Conservation (phyloP, 2,888 invertebrate genomes). For the Stomorhina lunata region DNA sequence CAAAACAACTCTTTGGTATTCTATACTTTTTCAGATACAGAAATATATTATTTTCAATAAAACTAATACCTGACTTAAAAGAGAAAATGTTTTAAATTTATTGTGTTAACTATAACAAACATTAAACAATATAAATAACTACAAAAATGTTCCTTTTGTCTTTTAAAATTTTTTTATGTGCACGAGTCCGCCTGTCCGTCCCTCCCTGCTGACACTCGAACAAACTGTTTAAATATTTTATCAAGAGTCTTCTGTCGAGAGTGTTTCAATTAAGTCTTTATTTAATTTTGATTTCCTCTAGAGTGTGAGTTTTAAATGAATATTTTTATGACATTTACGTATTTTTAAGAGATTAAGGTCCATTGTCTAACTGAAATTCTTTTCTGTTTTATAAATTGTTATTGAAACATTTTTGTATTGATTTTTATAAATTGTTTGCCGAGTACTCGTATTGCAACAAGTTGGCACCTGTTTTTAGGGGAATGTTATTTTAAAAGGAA, state of each 20-base stretch:
- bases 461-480: no score
- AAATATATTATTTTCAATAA: background rate
- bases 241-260: background rate
- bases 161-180: background rate
- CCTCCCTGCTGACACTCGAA: no score
- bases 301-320: no score
- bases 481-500: no score
- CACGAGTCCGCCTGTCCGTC: background rate
- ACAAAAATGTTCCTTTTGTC: background rate
- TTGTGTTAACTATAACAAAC: background rate
- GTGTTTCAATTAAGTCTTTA: background rate
- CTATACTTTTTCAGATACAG: background rate
- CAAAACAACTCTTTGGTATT: background rate
- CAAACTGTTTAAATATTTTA: conserved; percentile 6
- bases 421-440: no score
- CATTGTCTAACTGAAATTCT: no score
- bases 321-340: no score
- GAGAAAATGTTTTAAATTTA: background rate
- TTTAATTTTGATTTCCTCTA: background rate
- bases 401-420: no score
- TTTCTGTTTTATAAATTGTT: background rate
- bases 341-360: no score
- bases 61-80: background rate
- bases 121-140: background rate
- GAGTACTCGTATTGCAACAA: no score